Evolutionary conservation across 2,797 vertebrate species (phyloP), one percentile per base, ranked within the genome.

Genomic region (Tolypeutes matacus): DNA sequence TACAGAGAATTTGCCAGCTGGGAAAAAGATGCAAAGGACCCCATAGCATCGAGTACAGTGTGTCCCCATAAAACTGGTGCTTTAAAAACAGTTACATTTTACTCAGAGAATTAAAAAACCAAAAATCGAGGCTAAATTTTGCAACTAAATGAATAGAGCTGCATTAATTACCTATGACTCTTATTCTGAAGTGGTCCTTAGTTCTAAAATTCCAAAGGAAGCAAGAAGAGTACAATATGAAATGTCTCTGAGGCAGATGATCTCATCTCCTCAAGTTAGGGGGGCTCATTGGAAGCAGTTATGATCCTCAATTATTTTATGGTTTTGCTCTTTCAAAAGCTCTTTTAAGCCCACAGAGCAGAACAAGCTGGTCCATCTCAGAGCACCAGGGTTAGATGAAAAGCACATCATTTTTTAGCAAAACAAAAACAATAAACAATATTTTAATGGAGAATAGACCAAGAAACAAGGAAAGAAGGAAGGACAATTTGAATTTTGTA

Each of bases 31-130:
- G 84, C 12, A 20, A 72, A 91, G 73, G 81, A 93, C 94, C 76
- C 86, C 86, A 80, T n/a, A 73, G 72, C 93, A 93, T 91, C 84
- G 53, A 95, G 77, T 31, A 96, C 97, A 72, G 3, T 20, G 46
- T 90, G 96, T 97, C 29, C 96, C 96, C 94, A 77, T 96, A 97
- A 97, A 97, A 97, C 15, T 5, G 60, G 31, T 88, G 70, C 83
- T 96, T 94, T 92, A 56, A 85, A 96, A 95, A 69, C 67, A 95
- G 62, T 42, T 29, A 39, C 11, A 60, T 93, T 95, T 96, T 91
- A 95, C 80, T n/a, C 65, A 93, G 78, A 80, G 92, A 92, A 92
- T 96, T 46, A 93, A 95, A 94, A 87, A 91, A 93, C 72, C 78
- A 86, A 95, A 93, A 89, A 93, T 53, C 11, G 29, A 89, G 82